Conservation (phyloP, 1,140 invertebrate species). For the Orius insidiosus region DNA sequence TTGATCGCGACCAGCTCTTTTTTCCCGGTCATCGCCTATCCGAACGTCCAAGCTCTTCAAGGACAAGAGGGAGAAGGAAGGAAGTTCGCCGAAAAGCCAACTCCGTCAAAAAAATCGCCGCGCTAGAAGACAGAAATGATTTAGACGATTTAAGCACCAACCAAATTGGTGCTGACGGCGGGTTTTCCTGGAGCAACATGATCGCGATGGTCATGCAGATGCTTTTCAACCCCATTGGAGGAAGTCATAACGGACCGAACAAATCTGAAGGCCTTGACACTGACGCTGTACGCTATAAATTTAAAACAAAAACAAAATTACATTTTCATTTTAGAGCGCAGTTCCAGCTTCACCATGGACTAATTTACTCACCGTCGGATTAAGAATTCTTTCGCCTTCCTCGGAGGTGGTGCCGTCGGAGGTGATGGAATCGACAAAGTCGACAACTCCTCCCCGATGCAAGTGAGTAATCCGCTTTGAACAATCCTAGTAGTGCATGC, state of each 20-base stretch:
- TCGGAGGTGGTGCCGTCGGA: conserved; percentile 49
- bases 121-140: conserved; percentile 52
- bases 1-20: conserved; percentile 18
- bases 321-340: conserved; percentile 23
- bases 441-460: conserved; percentile 68
- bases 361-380: conserved; percentile 59
- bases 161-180: conserved; percentile 49
- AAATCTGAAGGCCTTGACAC: conserved; percentile 61
- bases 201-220: conserved; percentile 72
- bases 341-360: conserved; percentile 60
- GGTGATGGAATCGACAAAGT: conserved; percentile 75
- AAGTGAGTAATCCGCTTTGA: conserved; percentile 35
- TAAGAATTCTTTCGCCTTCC: conserved; percentile 67
- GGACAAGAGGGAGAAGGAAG: conserved; percentile 30
- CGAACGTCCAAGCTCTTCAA: conserved; percentile 14
- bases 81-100: conserved; percentile 74
- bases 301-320: not conserved
- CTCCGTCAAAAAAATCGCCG: conserved; percentile 61
- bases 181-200: conserved; percentile 74
- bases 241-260: conserved; percentile 41
- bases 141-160: conserved; percentile 54
- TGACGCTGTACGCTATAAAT: conserved; percentile 17
- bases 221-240: conserved; percentile 45
- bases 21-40: conserved; percentile 19
- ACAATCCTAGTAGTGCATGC: conserved; percentile 7